These are phyloP conservation scores for Lepus townsendii DNA, from an alignment of 2,797 vertebrate species.

Conservation along the genomic window DNA sequence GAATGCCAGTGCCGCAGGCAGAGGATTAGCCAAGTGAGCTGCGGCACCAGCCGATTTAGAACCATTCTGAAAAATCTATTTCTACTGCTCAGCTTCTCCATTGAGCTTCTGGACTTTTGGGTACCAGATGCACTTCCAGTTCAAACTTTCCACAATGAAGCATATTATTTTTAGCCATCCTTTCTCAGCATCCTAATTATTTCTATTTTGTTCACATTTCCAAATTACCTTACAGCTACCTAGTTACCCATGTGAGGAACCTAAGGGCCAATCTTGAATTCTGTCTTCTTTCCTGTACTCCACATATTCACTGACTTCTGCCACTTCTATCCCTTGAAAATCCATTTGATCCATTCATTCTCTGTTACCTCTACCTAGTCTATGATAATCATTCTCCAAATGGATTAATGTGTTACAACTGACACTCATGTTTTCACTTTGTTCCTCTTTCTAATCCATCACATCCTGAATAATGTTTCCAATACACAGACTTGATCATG, in stretches of 20 bases:
- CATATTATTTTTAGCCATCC: neutral
- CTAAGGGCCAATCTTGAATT: neutral
- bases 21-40: neutral
- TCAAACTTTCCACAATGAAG: neutral
- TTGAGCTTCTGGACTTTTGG: neutral
- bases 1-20: too few species aligned
- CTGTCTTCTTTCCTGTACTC: neutral
- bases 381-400: neutral
- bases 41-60: too few species aligned
- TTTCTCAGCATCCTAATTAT: neutral
- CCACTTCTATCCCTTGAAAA: neutral
- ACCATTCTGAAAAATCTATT: neutral
- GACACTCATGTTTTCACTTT: neutral
- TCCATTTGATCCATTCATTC: neutral
- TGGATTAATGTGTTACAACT: neutral
- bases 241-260: neutral
- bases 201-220: neutral
- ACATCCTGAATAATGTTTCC: neutral
- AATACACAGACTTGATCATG: neutral
- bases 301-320: neutral
- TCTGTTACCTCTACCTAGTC: neutral
- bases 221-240: neutral
- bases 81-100: neutral
- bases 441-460: neutral
- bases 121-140: neutral